Percentiles rank a stretch among this genome's conserved stretches.
Evolutionary conservation across 2,113 vertebrate species (phyloP).

Genomic region (Brachypodius melanocephalos): DNA sequence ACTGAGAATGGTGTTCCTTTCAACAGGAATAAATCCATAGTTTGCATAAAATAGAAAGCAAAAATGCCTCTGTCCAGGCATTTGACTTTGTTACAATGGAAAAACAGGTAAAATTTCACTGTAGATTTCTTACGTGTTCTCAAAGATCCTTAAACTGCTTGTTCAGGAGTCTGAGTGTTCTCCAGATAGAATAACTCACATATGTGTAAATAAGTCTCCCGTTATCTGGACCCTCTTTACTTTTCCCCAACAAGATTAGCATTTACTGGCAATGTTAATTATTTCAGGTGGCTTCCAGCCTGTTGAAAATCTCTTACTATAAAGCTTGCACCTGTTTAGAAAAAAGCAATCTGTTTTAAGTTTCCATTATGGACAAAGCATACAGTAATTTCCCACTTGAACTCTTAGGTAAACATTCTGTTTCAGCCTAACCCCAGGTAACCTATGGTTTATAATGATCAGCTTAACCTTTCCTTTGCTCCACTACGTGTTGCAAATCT

Average conservation of each 20-base stretch:
- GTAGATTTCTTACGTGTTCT: background rate
- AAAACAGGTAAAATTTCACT: background rate
- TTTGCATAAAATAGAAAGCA: background rate
- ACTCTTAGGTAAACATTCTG: background rate
- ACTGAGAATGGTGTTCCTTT: background rate
- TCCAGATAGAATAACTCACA: background rate
- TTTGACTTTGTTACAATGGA: background rate
- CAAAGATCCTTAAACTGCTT: background rate
- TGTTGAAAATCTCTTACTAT: background rate
- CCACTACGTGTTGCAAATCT: background rate
- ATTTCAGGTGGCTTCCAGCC: slow-evolving; percentile 3
- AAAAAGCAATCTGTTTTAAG: background rate
- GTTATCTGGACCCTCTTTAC: background rate
- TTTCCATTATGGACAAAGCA: background rate
- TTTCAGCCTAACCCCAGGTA: background rate
- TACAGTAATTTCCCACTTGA: slow-evolving; percentile 26
- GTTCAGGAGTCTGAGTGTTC: background rate
- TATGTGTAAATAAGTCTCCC: background rate
- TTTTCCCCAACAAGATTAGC: background rate
- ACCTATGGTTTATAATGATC: background rate
- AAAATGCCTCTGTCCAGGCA: background rate
- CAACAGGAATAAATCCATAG: background rate
- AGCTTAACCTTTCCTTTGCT: slow-evolving; percentile 37
- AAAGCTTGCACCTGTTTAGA: background rate
- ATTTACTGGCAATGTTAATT: background rate